Evolutionary conservation across 2,888 invertebrate genomes (phyloP).

Genomic region (Drosophila anceps): DNA sequence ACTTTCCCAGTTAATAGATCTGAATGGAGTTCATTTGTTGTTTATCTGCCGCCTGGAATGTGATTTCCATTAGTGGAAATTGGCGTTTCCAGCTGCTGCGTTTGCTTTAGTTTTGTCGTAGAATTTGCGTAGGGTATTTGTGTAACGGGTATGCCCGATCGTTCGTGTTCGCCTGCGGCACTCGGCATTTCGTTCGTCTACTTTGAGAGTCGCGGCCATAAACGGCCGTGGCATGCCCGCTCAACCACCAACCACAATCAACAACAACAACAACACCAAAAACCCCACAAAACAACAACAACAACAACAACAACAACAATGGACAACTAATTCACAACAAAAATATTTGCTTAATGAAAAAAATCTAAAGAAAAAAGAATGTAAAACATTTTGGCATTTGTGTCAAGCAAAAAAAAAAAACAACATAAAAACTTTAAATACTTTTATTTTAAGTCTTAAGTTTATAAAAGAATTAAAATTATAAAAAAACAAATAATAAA

Average conservation of each 20-base stretch:
- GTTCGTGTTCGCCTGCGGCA: slow-evolving; percentile 51
- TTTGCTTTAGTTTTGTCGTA: slow-evolving; percentile 74
- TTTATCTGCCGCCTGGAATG: slow-evolving; percentile 45
- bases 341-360: slow-evolving; percentile 61
- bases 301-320: slow-evolving; percentile 66
- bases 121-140: slow-evolving; percentile 38
- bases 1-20: slow-evolving; percentile 1
- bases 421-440: slow-evolving; percentile 82
- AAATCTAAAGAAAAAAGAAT: slow-evolving; percentile 72
- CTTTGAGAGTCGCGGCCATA: slow-evolving; percentile 67
- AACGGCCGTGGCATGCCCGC: slow-evolving; percentile 8
- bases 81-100: slow-evolving; percentile 25
- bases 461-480: slow-evolving; percentile 85
- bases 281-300: slow-evolving; percentile 60
- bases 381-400: slow-evolving; percentile 81
- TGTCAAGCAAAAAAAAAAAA: slow-evolving; percentile 80
- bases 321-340: slow-evolving; percentile 67
- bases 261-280: slow-evolving; percentile 50
- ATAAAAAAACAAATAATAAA: slow-evolving; percentile 81
- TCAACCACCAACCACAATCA: slow-evolving; percentile 15
- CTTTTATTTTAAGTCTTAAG: slow-evolving; percentile 86
- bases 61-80: not conserved
- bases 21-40: slow-evolving; percentile 29
- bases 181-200: slow-evolving; percentile 73
- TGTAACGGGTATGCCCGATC: slow-evolving; percentile 1